Conservation (phyloP, 2,888 invertebrate species). For the Eupeodes luniger region DNA sequence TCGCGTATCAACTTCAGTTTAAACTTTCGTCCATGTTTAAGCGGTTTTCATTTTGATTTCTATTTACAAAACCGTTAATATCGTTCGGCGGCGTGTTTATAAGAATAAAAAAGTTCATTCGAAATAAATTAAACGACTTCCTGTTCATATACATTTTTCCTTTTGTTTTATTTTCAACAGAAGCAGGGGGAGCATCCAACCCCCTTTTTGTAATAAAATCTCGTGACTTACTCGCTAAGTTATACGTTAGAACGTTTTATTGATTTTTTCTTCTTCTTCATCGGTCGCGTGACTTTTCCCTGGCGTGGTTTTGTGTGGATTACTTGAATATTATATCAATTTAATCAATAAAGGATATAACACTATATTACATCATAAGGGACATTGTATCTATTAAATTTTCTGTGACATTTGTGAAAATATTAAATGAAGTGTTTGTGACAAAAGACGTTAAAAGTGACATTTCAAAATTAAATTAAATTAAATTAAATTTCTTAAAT, state of each 20-base stretch:
- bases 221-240: slow-evolving; percentile 61
- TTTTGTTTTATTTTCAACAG: not conserved
- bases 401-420: slow-evolving; percentile 6
- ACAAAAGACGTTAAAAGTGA: slow-evolving; percentile 43
- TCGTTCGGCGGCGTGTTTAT: slow-evolving; percentile 11
- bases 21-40: slow-evolving; percentile 40
- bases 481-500: slow-evolving; percentile 14
- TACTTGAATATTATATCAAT: slow-evolving; percentile 3
- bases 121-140: slow-evolving; percentile 24
- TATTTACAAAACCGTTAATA: slow-evolving; percentile 37
- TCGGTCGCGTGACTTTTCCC: slow-evolving; percentile 64
- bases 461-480: slow-evolving; percentile 23
- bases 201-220: slow-evolving; percentile 44
- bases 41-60: slow-evolving; percentile 21
- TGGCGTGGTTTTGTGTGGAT: slow-evolving; percentile 49
- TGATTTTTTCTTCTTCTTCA: slow-evolving; percentile 47
- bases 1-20: slow-evolving; percentile 69
- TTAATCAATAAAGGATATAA: slow-evolving; percentile 46
- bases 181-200: slow-evolving; percentile 16
- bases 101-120: not conserved
- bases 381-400: not conserved
- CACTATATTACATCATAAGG: slow-evolving; percentile 18
- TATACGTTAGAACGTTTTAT: slow-evolving; percentile 61
- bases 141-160: not conserved
- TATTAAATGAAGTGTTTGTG: slow-evolving; percentile 60